These are phyloP conservation scores for honey bee (Apis mellifera) DNA, from an alignment of 1,140 invertebrate species.

Conservation along the genomic window Amel_HAv3.1 CM009931.2:12822001-12822500, in stretches of 20 bases:
- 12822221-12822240: conserved; percentile 32
- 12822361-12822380: too few species aligned
- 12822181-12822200: conserved; percentile 60
- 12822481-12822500: too few species aligned
- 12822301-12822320: neutral
- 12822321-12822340: neutral
- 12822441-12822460: too few species aligned
- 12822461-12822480: too few species aligned
- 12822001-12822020: neutral
- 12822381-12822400: too few species aligned
- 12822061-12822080: conserved; percentile 1
- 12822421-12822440: too few species aligned
- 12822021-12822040: neutral
- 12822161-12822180: conserved; percentile 45
- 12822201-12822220: conserved; percentile 27
- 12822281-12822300: neutral
- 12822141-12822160: conserved; percentile 54
- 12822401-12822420: too few species aligned
- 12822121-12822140: conserved; percentile 52
- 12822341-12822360: neutral
- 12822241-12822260: neutral
- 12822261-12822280: neutral
- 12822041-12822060: neutral
- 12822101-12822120: conserved; percentile 50
- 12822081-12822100: conserved; percentile 37